Evolutionary conservation across 2,797 vertebrate genomes (phyloP).

Genomic region (Pipistrellus nathusii): DNA sequence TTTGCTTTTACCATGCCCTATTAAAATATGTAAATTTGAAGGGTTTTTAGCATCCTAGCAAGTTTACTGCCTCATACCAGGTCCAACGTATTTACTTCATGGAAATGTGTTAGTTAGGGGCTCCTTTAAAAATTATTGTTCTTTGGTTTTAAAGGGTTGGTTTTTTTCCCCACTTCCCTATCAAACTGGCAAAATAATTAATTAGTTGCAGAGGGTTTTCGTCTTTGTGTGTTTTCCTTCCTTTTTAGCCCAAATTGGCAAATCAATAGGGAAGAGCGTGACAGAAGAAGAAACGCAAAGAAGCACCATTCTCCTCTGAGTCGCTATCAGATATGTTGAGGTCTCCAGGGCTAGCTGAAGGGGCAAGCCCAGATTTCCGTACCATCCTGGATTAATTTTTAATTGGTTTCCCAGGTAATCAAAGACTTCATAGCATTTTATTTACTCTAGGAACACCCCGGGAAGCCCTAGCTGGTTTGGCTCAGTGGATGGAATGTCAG

Average conservation of each 20-base stretch:
- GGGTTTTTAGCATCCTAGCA: slow-evolving; percentile 80
- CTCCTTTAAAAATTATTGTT: slow-evolving; percentile 71
- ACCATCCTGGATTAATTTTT: slow-evolving; percentile 54
- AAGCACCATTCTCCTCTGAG: neutral
- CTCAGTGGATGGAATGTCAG: no score
- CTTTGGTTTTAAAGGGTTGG: slow-evolving; percentile 57
- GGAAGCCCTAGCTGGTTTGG: no score
- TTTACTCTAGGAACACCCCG: slow-evolving; percentile 29
- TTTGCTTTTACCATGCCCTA: slow-evolving; percentile 83
- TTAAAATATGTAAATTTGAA: slow-evolving; percentile 84
- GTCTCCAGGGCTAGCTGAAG: neutral
- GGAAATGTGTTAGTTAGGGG: slow-evolving; percentile 78
- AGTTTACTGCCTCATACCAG: slow-evolving; percentile 78
- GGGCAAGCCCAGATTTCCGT: slow-evolving; percentile 42
- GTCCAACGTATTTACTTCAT: slow-evolving; percentile 77
- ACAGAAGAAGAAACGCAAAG: neutral
- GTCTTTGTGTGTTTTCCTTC: slow-evolving; percentile 62
- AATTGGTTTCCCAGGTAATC: slow-evolving; percentile 54
- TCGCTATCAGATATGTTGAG: neutral
- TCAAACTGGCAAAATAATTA: slow-evolving; percentile 65
- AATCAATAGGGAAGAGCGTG: neutral
- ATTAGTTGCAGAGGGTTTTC: slow-evolving; percentile 54
- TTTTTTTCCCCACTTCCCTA: neutral
- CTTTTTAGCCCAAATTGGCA: slow-evolving; percentile 41
- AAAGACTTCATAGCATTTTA: slow-evolving; percentile 51